Evolutionary conservation across 1,140 invertebrate genomes (phyloP), one percentile per base, ranked within the genome.

Genomic region (Bathynomus jamesi): DNA sequence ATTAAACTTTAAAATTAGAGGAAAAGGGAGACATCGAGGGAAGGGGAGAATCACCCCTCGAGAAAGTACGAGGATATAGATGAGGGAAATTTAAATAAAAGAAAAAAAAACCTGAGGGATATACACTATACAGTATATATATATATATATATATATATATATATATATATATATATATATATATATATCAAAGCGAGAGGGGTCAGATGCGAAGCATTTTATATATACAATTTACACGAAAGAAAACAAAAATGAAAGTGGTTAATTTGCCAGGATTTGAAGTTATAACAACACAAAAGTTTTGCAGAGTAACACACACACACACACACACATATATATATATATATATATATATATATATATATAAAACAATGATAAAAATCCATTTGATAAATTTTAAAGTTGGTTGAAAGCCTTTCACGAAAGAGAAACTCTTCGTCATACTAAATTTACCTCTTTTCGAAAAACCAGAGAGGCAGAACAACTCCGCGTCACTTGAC

Each of bases 121-220:
- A 53, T 53, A 53, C 21, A 53, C 21, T 2, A 53, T 53, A 53
- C 1, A 17, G 21, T 53, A 53, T 53, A 53, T 53, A 53, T 53
- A 53, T 53, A 53, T 53, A 53, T 53, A 53, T 53, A 53, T 53
- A 53, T 53, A 53, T 53, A 53, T 53, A 53, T 53, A 53, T 53
- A 53, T 53, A 53, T 53, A 40, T 53, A 53, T 53, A 53, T 53
- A 40, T 53, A 53, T 53, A 53, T 53, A 53, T 53, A 53, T 53
- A 53, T 53, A 53, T 53, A 53, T 53, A 53, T 53, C 13, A n/a
- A n/a, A n/a, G n/a, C n/a, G n/a, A n/a, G n/a, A n/a, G n/a, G n/a
- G n/a, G n/a, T n/a, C n/a, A n/a, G n/a, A n/a, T n/a, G n/a, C n/a
- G n/a, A n/a, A n/a, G n/a, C n/a, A n/a, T n/a, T n/a, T n/a, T n/a